Percentiles rank a stretch among this genome's conserved stretches.
These are phyloP conservation scores for Auanema freiburgensis DNA, from an alignment of 2,888 invertebrate species.

Conservation along the genomic window DNA sequence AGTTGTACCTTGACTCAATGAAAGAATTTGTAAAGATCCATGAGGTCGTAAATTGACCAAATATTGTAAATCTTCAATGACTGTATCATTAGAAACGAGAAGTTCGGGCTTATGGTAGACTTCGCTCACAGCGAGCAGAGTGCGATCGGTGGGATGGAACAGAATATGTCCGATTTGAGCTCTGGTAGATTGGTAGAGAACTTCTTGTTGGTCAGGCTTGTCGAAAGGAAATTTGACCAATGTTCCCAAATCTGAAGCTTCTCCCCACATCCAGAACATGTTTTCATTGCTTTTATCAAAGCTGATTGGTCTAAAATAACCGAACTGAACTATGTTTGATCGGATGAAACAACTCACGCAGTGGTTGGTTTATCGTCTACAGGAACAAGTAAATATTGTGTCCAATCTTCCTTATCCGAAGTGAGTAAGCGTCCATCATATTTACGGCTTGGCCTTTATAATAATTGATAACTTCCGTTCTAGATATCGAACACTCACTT, in stretches of 20 bases:
- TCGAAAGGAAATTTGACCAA: slow-evolving; percentile 58
- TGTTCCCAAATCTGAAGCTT: slow-evolving; percentile 54
- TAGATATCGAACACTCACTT: too few relatives aligned
- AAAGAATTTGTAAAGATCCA: slow-evolving; percentile 45
- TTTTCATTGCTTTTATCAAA: slow-evolving; percentile 58
- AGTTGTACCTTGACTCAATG: slow-evolving; percentile 33
- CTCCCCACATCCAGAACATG: slow-evolving; percentile 61
- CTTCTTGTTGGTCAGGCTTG: slow-evolving; percentile 48
- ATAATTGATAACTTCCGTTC: too few relatives aligned
- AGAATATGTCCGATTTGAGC: slow-evolving; percentile 60
- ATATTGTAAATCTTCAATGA: slow-evolving; percentile 51
- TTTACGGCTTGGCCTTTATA: slow-evolving; percentile 36
- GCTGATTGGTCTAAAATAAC: slow-evolving; percentile 51
- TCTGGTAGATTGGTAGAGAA: slow-evolving; percentile 56
- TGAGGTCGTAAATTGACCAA: slow-evolving; percentile 58
- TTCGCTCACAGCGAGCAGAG: slow-evolving; percentile 58
- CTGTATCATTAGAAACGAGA: slow-evolving; percentile 60
- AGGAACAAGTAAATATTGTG: slow-evolving; percentile 52
- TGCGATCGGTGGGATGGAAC: slow-evolving; percentile 58
- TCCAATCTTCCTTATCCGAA: slow-evolving; percentile 53
- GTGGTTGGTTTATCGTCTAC: slow-evolving; percentile 60
- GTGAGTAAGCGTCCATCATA: slow-evolving; percentile 40
- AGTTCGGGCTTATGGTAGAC: slow-evolving; percentile 62
- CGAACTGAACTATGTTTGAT: not conserved
- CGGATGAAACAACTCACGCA: slow-evolving; percentile 30